These are phyloP conservation scores for Yponomeuta evonymella DNA, from an alignment of 2,888 invertebrate genomes.

Conservation along the genomic window DNA sequence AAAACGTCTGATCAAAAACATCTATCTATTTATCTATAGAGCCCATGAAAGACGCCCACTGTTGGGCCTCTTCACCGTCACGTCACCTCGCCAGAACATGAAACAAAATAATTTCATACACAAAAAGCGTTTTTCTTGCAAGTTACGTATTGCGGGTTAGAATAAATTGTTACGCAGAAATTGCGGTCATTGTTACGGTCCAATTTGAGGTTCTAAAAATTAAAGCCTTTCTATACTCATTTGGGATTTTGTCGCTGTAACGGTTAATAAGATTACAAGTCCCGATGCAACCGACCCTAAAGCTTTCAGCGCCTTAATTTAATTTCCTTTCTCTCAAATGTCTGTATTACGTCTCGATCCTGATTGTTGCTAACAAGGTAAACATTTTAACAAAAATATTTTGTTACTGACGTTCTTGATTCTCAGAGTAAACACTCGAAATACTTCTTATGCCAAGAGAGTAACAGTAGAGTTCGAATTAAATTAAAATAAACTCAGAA, in stretches of 20 bases:
- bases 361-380: constrained; percentile 13
- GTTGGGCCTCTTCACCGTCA: too few species aligned
- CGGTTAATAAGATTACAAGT: background rate
- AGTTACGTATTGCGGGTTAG: too few species aligned
- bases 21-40: too few species aligned
- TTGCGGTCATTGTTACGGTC: too few species aligned
- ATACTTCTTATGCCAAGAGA: background rate
- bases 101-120: too few species aligned
- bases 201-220: background rate
- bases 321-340: constrained; percentile 9
- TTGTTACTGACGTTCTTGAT: constrained; percentile 2
- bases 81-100: too few species aligned
- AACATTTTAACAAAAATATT: constrained; percentile 13
- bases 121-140: too few species aligned
- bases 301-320: constrained; percentile 7
- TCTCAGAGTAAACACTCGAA: constrained; percentile 1
- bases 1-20: too few species aligned
- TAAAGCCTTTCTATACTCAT: background rate
- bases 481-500: too few species aligned
- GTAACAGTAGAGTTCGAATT: background rate
- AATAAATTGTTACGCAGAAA: too few species aligned
- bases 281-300: constrained; percentile 3
- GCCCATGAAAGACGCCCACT: too few species aligned
- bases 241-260: background rate
- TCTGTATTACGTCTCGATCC: constrained; percentile 7